These are phyloP conservation scores for Formicarius rufipectus DNA, from an alignment of 2,113 vertebrate species.

Conservation along the genomic window DNA sequence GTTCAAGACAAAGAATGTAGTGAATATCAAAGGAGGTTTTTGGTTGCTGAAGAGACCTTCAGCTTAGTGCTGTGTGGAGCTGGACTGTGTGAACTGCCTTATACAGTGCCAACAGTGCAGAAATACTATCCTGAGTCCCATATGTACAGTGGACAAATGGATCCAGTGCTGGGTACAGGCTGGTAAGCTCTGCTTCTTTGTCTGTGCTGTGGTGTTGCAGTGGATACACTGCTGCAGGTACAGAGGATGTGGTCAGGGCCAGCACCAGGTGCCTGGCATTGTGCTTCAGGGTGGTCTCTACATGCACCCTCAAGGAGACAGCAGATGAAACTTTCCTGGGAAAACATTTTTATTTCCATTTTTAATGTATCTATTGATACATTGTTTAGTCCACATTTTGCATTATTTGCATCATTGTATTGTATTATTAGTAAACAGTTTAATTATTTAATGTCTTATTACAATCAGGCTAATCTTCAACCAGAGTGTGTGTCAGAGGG, in stretches of 20 bases:
- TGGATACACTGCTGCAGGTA: neutral
- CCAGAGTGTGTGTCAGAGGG: neutral
- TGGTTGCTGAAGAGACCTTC: neutral
- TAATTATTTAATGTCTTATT: neutral
- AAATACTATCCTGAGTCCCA: neutral
- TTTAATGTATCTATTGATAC: neutral
- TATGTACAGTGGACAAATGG: neutral
- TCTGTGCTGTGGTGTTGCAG: neutral
- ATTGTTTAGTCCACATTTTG: neutral
- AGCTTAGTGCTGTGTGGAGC: neutral
- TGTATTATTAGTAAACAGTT: neutral
- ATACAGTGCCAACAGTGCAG: neutral
- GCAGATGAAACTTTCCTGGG: neutral
- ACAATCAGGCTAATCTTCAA: neutral
- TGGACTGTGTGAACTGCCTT: neutral
- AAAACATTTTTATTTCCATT: neutral
- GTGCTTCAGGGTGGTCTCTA: neutral
- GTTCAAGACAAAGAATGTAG: neutral
- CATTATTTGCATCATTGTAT: neutral
- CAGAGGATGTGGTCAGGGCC: neutral
- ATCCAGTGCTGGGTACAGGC: neutral
- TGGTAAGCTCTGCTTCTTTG: neutral
- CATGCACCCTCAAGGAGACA: fast-evolving
- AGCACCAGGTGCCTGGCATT: neutral
- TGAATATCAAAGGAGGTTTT: neutral